A percentile compares a stretch with the other conserved stretches of the same genome.
Evolutionary conservation across 2,113 vertebrate species (phyloP).

Genomic region (Sceloporus undulatus): DNA sequence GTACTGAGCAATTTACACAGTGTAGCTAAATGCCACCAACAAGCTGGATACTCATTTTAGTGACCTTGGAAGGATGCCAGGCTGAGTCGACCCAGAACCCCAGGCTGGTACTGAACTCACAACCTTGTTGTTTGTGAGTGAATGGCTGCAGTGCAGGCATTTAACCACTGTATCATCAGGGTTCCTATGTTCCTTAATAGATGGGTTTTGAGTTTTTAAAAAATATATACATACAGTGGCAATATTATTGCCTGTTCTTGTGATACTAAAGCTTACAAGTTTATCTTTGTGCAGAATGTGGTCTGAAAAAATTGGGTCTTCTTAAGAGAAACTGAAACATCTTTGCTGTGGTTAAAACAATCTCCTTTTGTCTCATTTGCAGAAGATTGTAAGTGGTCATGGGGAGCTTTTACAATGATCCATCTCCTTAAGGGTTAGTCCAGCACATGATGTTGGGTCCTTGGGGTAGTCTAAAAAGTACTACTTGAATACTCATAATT

Average conservation of each 20-base stretch:
- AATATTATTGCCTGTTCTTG: not conserved
- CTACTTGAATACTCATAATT: constrained; percentile 54
- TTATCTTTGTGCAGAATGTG: too few species aligned
- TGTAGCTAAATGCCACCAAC: too few species aligned
- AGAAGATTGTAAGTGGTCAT: not conserved
- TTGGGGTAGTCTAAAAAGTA: constrained; percentile 32
- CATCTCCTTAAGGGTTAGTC: constrained; percentile 56
- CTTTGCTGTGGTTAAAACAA: not conserved
- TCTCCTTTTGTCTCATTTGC: not conserved
- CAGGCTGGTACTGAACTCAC: too few species aligned
- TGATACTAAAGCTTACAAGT: too few species aligned
- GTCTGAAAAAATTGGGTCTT: not conserved
- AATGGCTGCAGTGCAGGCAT: too few species aligned
- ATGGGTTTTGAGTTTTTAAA: not conserved
- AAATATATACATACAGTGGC: not conserved
- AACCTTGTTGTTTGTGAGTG: too few species aligned
- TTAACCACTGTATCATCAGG: too few species aligned
- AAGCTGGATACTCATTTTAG: too few species aligned
- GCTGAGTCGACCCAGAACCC: too few species aligned
- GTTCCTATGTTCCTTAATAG: too few species aligned
- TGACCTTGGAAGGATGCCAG: too few species aligned
- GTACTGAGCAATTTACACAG: too few species aligned
- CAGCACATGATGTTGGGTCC: constrained; percentile 41
- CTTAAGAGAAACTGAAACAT: not conserved
- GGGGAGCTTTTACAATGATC: not conserved